phyloP scores from a whole-genome alignment of 2,113 vertebrate genomes.

The Actenoides hombroni region DNA sequence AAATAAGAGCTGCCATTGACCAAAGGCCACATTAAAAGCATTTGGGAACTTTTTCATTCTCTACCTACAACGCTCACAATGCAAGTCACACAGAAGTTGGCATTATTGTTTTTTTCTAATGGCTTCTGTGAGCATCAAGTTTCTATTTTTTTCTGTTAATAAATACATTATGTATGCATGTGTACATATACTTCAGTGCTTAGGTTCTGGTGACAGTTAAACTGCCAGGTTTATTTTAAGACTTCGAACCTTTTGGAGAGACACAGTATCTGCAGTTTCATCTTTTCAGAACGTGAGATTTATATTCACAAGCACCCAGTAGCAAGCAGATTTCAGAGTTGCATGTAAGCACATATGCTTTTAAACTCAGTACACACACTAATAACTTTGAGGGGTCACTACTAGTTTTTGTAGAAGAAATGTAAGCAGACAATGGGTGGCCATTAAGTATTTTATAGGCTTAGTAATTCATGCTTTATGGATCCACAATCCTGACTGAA shows the following conservation, averaged over 20 bases:
- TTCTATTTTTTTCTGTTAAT: background rate
- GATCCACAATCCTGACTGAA: background rate
- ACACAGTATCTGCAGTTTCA: background rate
- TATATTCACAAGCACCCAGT: background rate
- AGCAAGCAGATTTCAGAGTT: background rate
- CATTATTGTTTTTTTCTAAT: background rate
- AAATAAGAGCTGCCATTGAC: background rate
- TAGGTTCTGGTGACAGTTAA: background rate
- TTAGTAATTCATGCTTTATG: background rate
- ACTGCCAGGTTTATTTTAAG: background rate
- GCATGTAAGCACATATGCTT: rapidly evolving
- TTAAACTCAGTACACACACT: background rate
- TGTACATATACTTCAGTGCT: background rate
- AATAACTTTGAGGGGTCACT: background rate
- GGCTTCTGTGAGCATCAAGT: background rate
- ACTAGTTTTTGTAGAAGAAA: background rate
- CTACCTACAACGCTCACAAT: background rate
- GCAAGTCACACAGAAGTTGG: background rate
- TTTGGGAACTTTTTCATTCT: background rate
- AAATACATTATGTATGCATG: background rate
- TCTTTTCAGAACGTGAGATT: background rate
- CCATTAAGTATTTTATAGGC: background rate
- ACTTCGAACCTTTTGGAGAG: background rate
- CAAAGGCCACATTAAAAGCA: background rate
- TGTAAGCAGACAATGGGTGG: background rate